Base-by-base conservation (phyloP, 2,888 invertebrate species). In the Ormyrus rosae region DNA sequence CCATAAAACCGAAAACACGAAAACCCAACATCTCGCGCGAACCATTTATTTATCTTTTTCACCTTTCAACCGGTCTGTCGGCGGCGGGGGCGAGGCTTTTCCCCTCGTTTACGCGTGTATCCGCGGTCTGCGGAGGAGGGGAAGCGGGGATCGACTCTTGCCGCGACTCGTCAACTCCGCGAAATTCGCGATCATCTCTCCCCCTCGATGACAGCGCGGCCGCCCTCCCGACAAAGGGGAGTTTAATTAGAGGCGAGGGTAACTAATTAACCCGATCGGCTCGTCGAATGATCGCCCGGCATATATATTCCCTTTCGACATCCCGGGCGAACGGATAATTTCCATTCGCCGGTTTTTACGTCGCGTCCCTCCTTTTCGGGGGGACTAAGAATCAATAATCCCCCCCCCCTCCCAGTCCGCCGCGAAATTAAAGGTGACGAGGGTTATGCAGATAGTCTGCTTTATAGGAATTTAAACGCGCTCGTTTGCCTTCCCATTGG, bases 171-270 rank as follows among this genome's bases (percentile, higher is more conserved):
- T 68, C 61, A 61, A 55, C 67, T 50, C 58, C 65, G 60, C 73
- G 63, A 67, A 69, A 87, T 86, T 86, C 87, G 85, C 86, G 85
- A 87, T 88, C 64, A 48, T n/a, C 71, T 60, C 34, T 60, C 51
- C 51, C 34, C 6, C 11, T 34, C 68, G 77, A 70, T 70, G 77
- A 77, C 77, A 77, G n/a, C 70, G 77, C 79, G 76, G 71, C 68
- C 67, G 71, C 70, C 53, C 55, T 63, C 11, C 58, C 67, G 81
- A 67, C 83, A 83, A 82, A 82, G 82, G 84, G 84, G 82, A 83
- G 81, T 85, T 85, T 84, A 84, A 85, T 85, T 85, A 84, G 84
- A 84, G 64, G 80, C 75, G 81, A 82, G 81, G 75, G 82, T 34
- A 84, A 84, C 84, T 84, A 84, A 85, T 85, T 85, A 85, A 84